Base-by-base conservation (phyloP, 2,797 vertebrate genomes). In the Acipenser transmontanus region DNA sequence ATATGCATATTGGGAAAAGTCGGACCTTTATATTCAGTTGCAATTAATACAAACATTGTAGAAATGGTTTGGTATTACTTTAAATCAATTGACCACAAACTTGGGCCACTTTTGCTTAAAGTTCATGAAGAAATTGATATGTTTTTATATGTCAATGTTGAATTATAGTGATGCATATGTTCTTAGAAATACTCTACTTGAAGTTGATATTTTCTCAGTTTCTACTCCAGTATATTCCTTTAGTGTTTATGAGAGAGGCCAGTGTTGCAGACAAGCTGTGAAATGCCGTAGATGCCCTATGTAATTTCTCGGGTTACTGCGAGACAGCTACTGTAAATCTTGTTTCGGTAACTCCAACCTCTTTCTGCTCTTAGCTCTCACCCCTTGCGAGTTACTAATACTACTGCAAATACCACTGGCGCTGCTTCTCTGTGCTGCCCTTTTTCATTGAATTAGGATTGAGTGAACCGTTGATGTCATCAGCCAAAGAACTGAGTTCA, bases 301-400 rank as follows among this genome's bases (percentile, higher is more conserved):
- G 86, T 84, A 84, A 89, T 89, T 87, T 86, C 81, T 77, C 87
- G 82, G 67, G 76, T 82, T 77, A 66, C 78, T 80, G 85, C 69
- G 76, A 89, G 77, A 76, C 77, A 76, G 78, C 79, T 70, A 51
- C 69, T 10, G 61, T 47, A 57, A 61, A 66, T 47, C 60, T 52
- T 65, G 49, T 62, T 49, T 61, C 48, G 49, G 59, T 49, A 59
- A 57, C 54, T 57, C 54, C 54, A 57, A 13, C 12, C 54, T 34
- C 54, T n/a, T n/a, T 60, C 17, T 61, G 60, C 60, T 47, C 11
- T 61, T 17, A 9, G 17, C 17, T 61, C 7, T 47, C 7, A 8
- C 34, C 60, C 60, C 60, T 34, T 17, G 60, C 11, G 60, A 70
- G 51, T 7, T 17, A 76, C 75, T 74, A 68, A 0, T 69, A 34